Percentiles rank a stretch among this genome's conserved stretches.
Evolutionary conservation across 2,888 invertebrate species (phyloP).

Genomic region (Cyclophora albipunctata): DNA sequence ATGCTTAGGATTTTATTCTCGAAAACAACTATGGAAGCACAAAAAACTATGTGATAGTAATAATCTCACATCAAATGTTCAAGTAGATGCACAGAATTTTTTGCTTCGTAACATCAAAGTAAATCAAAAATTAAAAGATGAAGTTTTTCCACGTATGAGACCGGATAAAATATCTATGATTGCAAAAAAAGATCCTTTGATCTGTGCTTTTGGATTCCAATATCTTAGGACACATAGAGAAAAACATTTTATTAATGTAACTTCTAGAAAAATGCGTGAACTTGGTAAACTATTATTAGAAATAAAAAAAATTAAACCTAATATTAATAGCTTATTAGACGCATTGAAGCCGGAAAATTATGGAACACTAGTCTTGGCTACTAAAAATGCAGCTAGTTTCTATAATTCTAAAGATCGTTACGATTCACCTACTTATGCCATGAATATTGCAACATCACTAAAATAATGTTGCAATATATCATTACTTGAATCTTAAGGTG

Average conservation of each 20-base stretch:
- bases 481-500: too few relatives aligned
- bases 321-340: too few relatives aligned
- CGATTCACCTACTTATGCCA: slow-evolving; percentile 7
- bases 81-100: slow-evolving; percentile 27
- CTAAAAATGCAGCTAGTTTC: slow-evolving; percentile 6
- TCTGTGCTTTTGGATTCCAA: too few relatives aligned
- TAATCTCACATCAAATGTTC: slow-evolving; percentile 13
- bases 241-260: slow-evolving; percentile 17
- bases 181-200: slow-evolving; percentile 15
- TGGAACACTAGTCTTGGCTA: slow-evolving; percentile 8
- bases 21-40: slow-evolving; percentile 22
- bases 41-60: slow-evolving; percentile 16
- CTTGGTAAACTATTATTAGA: slow-evolving; percentile 13
- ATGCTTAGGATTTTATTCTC: slow-evolving; percentile 1
- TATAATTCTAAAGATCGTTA: neutral
- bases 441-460: slow-evolving; percentile 7
- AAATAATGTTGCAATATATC: slow-evolving; percentile 6
- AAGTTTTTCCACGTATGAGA: slow-evolving; percentile 8
- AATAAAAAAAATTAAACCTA: slow-evolving; percentile 10
- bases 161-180: slow-evolving; percentile 10
- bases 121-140: slow-evolving; percentile 23
- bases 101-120: slow-evolving; percentile 21
- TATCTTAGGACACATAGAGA: slow-evolving; percentile 15
- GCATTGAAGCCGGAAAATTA: slow-evolving; percentile 6
- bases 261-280: slow-evolving; percentile 15